Percentiles rank a stretch among this genome's conserved stretches.
Evolutionary conservation across 2,113 vertebrate species (phyloP).

Genomic region (Camelus dromedarius): DNA sequence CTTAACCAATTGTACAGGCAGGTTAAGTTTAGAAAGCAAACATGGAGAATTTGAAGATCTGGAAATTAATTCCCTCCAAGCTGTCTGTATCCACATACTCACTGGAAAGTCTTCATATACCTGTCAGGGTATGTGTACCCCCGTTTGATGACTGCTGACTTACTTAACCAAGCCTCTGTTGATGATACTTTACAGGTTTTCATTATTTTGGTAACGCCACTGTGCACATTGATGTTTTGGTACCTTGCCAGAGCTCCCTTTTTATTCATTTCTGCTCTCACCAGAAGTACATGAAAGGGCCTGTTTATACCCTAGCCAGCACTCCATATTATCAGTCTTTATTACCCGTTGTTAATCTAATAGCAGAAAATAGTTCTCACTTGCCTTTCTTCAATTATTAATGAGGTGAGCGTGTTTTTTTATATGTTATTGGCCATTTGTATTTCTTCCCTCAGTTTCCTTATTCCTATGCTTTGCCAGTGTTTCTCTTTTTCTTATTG

Average conservation of each 20-base stretch:
- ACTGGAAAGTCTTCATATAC: background rate
- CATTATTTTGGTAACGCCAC: background rate
- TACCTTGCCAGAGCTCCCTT: background rate
- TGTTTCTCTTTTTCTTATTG: slow-evolving; percentile 24
- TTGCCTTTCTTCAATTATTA: slow-evolving; percentile 47
- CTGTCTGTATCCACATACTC: background rate
- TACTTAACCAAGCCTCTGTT: background rate
- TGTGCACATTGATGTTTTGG: background rate
- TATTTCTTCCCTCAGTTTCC: slow-evolving; percentile 25
- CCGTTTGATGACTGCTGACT: background rate
- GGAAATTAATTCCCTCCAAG: slow-evolving; percentile 29
- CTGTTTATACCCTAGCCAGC: background rate
- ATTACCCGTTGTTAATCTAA: background rate
- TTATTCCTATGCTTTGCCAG: slow-evolving; percentile 3
- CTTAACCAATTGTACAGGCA: slow-evolving; percentile 9
- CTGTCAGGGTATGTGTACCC: background rate
- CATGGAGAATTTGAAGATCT: slow-evolving; percentile 14
- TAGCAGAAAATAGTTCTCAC: slow-evolving; percentile 30
- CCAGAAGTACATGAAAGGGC: background rate
- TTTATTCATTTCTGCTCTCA: slow-evolving; percentile 1
- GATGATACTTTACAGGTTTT: background rate
- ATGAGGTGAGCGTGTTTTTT: background rate
- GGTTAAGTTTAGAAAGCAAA: slow-evolving; percentile 35
- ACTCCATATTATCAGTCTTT: background rate
- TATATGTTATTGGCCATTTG: background rate